Conservation (phyloP, 2,888 invertebrate species). For the Acronicta leporina region DNA sequence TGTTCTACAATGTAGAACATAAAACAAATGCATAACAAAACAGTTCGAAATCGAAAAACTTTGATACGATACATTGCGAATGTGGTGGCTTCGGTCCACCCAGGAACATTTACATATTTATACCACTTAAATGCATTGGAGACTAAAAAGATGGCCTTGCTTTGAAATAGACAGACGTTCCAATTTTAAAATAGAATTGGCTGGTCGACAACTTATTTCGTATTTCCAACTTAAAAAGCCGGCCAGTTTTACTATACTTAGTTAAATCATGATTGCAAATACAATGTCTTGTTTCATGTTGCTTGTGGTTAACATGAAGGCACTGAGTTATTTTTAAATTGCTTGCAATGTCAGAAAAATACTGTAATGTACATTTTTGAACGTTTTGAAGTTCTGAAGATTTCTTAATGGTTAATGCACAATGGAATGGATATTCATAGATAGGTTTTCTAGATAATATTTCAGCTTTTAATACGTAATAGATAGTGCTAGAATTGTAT, state of each 20-base stretch:
- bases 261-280: not conserved
- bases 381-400: too few relatives aligned
- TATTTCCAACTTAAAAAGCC: not conserved
- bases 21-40: conserved; percentile 43
- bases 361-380: too few relatives aligned
- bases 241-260: too few relatives aligned
- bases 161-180: not conserved
- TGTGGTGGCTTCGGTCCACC: conserved; percentile 20
- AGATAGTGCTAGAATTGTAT: too few relatives aligned
- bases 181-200: not conserved
- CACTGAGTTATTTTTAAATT: not conserved
- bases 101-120: conserved; percentile 30
- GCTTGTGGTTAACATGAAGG: conserved; percentile 13
- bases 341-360: too few relatives aligned
- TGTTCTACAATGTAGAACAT: too few relatives aligned
- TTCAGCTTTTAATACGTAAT: too few relatives aligned
- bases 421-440: too few relatives aligned
- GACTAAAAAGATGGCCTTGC: not conserved
- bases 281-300: not conserved
- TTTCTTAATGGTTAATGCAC: too few relatives aligned
- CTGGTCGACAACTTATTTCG: not conserved
- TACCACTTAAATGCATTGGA: not conserved
- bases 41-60: conserved; percentile 43
- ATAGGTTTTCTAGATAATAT: too few relatives aligned
- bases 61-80: conserved; percentile 38